Conservation (phyloP, 1,140 invertebrate genomes). For the Orchesella cincta region DNA sequence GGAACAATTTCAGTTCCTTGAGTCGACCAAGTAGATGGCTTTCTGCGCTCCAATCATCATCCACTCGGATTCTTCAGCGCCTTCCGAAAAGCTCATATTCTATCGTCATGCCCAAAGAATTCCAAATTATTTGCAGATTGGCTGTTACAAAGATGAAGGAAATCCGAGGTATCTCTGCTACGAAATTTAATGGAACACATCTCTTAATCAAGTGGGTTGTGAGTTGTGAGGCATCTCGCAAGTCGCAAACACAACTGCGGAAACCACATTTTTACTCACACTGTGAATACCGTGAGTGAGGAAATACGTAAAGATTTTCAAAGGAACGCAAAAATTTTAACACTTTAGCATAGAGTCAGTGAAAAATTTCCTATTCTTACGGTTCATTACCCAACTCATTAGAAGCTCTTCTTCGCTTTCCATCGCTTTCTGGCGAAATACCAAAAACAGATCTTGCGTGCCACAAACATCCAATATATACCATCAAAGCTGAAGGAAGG, state of each 20-base stretch:
- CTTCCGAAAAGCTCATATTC: not conserved
- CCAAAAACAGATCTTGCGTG: not conserved
- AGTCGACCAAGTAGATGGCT: too few relatives aligned
- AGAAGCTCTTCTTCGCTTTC: conserved; percentile 42
- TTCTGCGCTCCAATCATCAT: too few relatives aligned
- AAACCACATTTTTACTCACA: too few relatives aligned
- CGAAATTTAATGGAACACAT: conserved; percentile 9
- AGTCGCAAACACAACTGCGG: conserved; percentile 21
- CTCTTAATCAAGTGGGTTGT: conserved; percentile 20
- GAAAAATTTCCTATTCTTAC: conserved; percentile 26
- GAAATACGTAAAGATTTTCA: too few relatives aligned
- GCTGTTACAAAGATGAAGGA: not conserved
- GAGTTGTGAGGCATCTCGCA: conserved; percentile 29
- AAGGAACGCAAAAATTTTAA: conserved; percentile 3
- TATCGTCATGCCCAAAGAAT: not conserved
- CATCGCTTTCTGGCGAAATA: conserved; percentile 17
- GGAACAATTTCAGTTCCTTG: too few relatives aligned
- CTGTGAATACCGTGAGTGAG: too few relatives aligned
- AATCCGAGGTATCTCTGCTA: not conserved
- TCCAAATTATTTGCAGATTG: conserved; percentile 39
- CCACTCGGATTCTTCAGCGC: too few relatives aligned
- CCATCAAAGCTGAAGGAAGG: too few relatives aligned
- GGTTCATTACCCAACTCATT: conserved; percentile 49
- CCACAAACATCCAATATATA: too few relatives aligned
- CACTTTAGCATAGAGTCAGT: not conserved